Evolutionary conservation across 2,797 vertebrate genomes (phyloP), one percentile per base, ranked within the genome.

Genomic region (Hybognathus amarus): DNA sequence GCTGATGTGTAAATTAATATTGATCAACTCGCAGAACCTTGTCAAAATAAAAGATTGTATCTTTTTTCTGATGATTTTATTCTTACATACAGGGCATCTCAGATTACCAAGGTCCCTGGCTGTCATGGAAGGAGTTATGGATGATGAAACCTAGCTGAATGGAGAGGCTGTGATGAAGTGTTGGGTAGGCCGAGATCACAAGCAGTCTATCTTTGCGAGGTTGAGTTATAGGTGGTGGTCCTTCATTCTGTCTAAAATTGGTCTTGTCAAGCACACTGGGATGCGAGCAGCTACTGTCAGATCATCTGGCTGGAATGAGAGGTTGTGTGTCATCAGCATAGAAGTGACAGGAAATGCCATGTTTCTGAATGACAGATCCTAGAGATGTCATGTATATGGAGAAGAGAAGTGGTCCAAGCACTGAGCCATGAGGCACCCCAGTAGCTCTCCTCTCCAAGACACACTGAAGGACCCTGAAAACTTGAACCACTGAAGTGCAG

Each of bases 1-100:
- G 47, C 8, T 30, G 61, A 20, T 54, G 15, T 66, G 47, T 68
- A 82, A 67, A 76, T 82, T 33, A 50, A 30, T 76, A 68, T 67
- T 40, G 80, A 56, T 40, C 63, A 52, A 42, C 13, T 22, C 27
- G 66, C 12, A 22, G 2, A 20, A 52, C 30, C 40, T 6, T 82
- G n/a, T 17, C 40, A 68, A 50, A 63, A 59, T 27, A 68, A 42
- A 15, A 47, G 45, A 47, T 15, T 47, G 4, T 47, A 66, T n/a
- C 4, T 10, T 10, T 27, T 8, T 33, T 30, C 22, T 56, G n/a
- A 56, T 50, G 8, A 36, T 33, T 68, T 8, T 17, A n/a, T n/a
- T 61, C 24, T 33, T 4, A 22, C 6, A 15, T 6, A 36, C 5
- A 30, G 50, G 18, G 61, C 30, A 67, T 36, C 27, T 79, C 4